Conservation (phyloP, 2,113 vertebrate species). For the Phrynocephalus versicolor region DNA sequence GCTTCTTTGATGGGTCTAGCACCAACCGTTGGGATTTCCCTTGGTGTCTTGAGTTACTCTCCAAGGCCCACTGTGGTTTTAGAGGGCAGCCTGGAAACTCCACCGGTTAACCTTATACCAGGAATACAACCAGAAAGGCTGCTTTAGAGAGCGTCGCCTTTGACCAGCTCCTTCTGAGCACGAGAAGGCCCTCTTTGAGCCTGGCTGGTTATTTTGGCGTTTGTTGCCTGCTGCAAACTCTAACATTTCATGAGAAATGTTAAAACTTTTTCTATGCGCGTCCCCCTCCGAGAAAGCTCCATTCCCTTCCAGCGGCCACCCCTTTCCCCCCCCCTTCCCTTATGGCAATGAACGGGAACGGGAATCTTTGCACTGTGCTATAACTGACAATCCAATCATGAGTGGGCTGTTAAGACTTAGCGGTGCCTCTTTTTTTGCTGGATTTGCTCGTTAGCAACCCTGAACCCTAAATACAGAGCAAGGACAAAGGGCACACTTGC, state of each 20-base stretch:
- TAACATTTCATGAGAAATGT: neutral
- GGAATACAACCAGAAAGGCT: neutral
- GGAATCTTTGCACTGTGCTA: neutral
- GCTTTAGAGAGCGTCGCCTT: neutral
- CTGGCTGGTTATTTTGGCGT: neutral
- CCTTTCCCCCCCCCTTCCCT: neutral
- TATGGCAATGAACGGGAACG: neutral
- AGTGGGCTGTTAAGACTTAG: conserved; percentile 41
- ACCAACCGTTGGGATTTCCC: too few relatives aligned
- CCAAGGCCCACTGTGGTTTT: too few relatives aligned
- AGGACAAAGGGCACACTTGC: neutral
- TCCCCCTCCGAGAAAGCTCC: conserved; percentile 22
- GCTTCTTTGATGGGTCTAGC: neutral
- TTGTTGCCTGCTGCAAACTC: conserved; percentile 15
- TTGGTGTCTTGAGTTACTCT: neutral
- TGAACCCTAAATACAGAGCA: neutral
- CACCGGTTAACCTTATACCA: neutral
- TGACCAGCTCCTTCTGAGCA: neutral
- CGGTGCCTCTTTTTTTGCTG: neutral
- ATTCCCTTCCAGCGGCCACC: neutral
- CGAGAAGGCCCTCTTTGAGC: neutral
- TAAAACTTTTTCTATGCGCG: conserved; percentile 55
- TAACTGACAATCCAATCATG: conserved; percentile 23
- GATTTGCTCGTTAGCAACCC: neutral
- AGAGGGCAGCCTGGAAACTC: neutral